Percentiles rank a stretch among this genome's conserved stretches.
Evolutionary conservation across 2,888 invertebrate species (phyloP).

Genomic region (Hyposoter didymator): DNA sequence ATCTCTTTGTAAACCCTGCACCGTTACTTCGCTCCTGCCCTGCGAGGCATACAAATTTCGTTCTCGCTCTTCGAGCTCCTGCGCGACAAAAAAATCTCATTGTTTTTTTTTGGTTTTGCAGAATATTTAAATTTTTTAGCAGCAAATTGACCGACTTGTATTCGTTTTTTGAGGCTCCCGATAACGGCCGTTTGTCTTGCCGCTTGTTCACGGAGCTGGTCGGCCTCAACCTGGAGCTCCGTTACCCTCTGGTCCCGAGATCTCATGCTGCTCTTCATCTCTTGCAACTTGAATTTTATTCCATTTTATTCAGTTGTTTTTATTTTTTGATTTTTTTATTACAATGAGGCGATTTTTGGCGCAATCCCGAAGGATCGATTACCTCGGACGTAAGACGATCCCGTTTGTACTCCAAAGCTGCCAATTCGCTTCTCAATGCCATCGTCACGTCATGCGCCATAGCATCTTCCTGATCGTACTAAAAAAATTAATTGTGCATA

Average conservation of each 20-base stretch:
- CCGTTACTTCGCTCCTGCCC: constrained; percentile 89
- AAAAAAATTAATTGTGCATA: not conserved
- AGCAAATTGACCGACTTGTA: constrained; percentile 84
- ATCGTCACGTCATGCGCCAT: constrained; percentile 89
- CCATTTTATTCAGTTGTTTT: not conserved
- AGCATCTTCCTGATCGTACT: constrained; percentile 82
- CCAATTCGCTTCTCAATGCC: constrained; percentile 92
- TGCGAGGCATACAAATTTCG: constrained; percentile 88
- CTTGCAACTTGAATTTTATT: constrained; percentile 86
- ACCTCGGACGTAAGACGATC: constrained; percentile 92
- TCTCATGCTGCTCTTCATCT: constrained; percentile 89
- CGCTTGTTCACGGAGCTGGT: constrained; percentile 92
- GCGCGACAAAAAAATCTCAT: constrained; percentile 1
- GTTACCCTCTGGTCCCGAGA: constrained; percentile 89
- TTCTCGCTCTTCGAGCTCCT: constrained; percentile 92
- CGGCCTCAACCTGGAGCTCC: constrained; percentile 92
- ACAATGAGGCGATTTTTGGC: not conserved
- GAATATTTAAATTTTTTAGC: not conserved
- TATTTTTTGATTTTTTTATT: not conserved
- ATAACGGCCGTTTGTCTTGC: constrained; percentile 93
- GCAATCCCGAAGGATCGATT: constrained; percentile 51
- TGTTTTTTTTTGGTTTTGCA: not conserved
- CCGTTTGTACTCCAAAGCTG: constrained; percentile 93
- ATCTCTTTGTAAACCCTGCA: constrained; percentile 91
- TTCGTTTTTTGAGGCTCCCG: constrained; percentile 91